Evolutionary conservation across 2,888 invertebrate species (phyloP).

Genomic region (Psococerastis gibbosa): DNA sequence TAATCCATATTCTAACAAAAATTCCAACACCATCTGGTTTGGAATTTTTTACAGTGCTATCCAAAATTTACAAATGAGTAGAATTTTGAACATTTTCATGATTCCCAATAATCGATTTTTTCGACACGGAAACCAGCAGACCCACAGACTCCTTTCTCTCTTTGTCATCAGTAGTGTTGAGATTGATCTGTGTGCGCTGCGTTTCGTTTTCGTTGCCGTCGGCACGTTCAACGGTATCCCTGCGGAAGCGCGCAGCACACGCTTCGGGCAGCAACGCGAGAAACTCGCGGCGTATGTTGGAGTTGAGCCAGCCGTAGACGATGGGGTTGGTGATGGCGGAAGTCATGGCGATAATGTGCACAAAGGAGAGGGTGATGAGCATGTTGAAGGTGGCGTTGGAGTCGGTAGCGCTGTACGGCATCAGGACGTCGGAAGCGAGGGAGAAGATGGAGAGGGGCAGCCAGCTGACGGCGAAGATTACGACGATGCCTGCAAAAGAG

Average conservation of each 20-base stretch:
- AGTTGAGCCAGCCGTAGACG: conserved; percentile 39
- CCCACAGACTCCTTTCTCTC: not conserved
- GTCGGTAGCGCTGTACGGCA: conserved; percentile 13
- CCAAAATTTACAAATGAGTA: conserved; percentile 10
- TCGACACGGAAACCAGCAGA: conserved; percentile 1
- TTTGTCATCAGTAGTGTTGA: conserved; percentile 8
- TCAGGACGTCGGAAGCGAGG: conserved; percentile 25
- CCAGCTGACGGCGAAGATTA: conserved; percentile 36
- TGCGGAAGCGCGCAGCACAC: conserved; percentile 11
- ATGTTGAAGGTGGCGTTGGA: conserved; percentile 19
- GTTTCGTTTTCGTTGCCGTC: conserved; percentile 12
- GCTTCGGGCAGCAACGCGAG: conserved; percentile 18
- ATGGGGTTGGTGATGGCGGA: conserved; percentile 38
- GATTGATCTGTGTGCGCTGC: conserved; percentile 14
- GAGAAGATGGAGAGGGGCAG: conserved; percentile 36
- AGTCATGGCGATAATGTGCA: conserved; percentile 35
- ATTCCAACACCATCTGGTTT: too few relatives aligned
- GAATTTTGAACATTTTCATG: conserved; percentile 1
- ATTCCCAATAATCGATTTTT: too few relatives aligned
- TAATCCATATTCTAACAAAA: too few relatives aligned
- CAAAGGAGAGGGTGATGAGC: conserved; percentile 28
- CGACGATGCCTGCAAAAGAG: conserved; percentile 20
- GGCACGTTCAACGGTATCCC: not conserved
- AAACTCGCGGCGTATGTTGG: conserved; percentile 34
- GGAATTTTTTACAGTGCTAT: too few relatives aligned